Evolutionary conservation across 2,888 invertebrate species (phyloP), one percentile per base, ranked within the genome.

Genomic region (Anticlea derivata): DNA sequence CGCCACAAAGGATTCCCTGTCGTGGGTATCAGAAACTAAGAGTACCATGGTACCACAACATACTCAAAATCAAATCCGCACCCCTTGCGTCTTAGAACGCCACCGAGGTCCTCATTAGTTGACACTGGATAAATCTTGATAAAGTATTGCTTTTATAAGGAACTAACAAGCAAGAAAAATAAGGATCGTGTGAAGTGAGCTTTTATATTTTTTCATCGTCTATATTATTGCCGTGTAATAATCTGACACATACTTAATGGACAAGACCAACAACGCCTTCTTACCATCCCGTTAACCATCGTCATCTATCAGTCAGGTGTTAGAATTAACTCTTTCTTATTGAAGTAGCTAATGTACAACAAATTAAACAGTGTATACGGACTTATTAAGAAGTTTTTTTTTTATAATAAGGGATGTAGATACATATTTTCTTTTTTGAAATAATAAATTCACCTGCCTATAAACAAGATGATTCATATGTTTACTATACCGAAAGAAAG

Each of bases 231-330:
- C 63, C 62, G 65, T 63, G 61, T 66, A 65, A 70, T 63, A 52
- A 47, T 59, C 67, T 65, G 72, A 66, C 73, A 55, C 30, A 17
- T 59, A 55, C 30, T 12, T 59, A 65, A 69, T 66, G 48, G 62
- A 69, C 69, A 74, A 70, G 73, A 72, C 65, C 60, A 68, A 65
- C 67, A 66, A 65, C 60, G 55, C 55, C 52, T 68, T 63, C 70
- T 67, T 68, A 63, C 65, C 61, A 60, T 65, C 60, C 81, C 75
- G 80, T 82, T 82, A 81, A 52, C 52, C 66, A 62, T 59, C 58
- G 66, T 24, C 35, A 45, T 23, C 33, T 35, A 49, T 51, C 33
- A 38, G 11, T 49, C 55, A 55, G 48, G 50, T 54, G 44, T 53
- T 39, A 43, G 23, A 50, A 55, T 51, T 46, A 53, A 43, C 48